Conservation (phyloP, 2,888 invertebrate genomes). For the Cryptus armator region DNA sequence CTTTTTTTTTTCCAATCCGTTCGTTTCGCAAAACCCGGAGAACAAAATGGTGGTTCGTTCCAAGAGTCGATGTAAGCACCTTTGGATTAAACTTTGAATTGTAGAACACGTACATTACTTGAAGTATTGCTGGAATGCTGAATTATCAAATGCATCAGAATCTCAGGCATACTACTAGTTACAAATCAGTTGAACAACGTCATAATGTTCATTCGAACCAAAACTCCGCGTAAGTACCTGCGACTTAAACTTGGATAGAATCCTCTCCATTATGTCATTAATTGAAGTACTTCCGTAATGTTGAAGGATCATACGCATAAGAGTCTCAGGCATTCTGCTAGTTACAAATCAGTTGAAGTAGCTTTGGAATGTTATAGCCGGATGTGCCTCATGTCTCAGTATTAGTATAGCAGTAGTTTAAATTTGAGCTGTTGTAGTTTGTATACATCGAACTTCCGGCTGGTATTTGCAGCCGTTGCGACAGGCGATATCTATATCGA, state of each 20-base stretch:
- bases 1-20: too few relatives aligned
- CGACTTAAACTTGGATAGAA: neutral
- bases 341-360: neutral
- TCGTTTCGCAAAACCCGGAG: too few relatives aligned
- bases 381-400: neutral
- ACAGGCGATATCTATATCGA: constrained; percentile 50
- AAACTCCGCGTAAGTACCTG: neutral
- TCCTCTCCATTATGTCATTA: neutral
- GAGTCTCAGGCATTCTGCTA: neutral
- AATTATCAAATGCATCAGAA: too few relatives aligned
- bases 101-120: too few relatives aligned
- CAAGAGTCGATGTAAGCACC: too few relatives aligned
- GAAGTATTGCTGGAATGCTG: too few relatives aligned
- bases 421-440: neutral
- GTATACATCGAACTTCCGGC: neutral
- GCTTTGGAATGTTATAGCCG: neutral
- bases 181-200: too few relatives aligned
- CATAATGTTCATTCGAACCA: too few relatives aligned
- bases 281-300: neutral
- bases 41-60: too few relatives aligned
- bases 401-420: neutral
- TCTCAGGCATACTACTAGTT: too few relatives aligned
- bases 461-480: constrained; percentile 53
- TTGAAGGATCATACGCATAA: neutral
- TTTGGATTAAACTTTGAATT: too few relatives aligned